Evolutionary conservation across 2,113 vertebrate species (phyloP).

Genomic region (Aegypius monachus): DNA sequence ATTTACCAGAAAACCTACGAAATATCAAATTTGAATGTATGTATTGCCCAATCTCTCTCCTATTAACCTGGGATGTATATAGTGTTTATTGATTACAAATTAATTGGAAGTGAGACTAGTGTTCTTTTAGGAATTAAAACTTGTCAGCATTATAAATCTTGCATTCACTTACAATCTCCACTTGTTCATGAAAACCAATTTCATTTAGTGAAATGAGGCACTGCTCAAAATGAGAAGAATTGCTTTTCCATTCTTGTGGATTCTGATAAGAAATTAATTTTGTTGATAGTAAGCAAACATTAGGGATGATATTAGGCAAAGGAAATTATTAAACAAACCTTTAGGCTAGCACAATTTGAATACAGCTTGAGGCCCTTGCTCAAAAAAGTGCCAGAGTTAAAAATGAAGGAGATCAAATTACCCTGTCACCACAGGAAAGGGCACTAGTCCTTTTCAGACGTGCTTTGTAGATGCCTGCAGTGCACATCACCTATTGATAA

Average conservation of each 20-base stretch:
- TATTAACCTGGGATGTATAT: neutral
- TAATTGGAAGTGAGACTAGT: slow-evolving; percentile 9
- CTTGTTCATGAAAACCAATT: neutral
- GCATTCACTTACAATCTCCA: neutral
- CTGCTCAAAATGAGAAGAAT: neutral
- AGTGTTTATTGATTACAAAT: neutral
- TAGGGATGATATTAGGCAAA: slow-evolving; percentile 54
- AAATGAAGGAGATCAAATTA: slow-evolving; percentile 78
- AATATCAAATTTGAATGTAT: slow-evolving; percentile 97
- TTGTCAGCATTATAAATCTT: neutral
- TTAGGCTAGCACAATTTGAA: slow-evolving; percentile 61
- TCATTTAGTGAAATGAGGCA: neutral
- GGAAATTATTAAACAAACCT: slow-evolving; percentile 64
- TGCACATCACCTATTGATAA: slow-evolving; percentile 78
- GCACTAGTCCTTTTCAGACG: slow-evolving; percentile 67
- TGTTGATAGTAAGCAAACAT: slow-evolving; percentile 56
- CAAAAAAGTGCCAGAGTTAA: slow-evolving; percentile 62
- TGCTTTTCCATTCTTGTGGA: neutral
- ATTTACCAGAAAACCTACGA: slow-evolving; percentile 95
- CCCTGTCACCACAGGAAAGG: slow-evolving; percentile 72
- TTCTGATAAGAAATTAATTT: slow-evolving; percentile 33
- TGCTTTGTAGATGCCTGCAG: slow-evolving; percentile 73
- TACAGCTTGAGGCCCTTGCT: slow-evolving; percentile 66
- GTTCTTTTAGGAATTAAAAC: neutral
- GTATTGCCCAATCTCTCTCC: slow-evolving; percentile 25